Percentiles rank a stretch among this genome's conserved stretches.
Conservation (phyloP, 2,797 vertebrate species). For the Petrocephalus sullivani region DNA sequence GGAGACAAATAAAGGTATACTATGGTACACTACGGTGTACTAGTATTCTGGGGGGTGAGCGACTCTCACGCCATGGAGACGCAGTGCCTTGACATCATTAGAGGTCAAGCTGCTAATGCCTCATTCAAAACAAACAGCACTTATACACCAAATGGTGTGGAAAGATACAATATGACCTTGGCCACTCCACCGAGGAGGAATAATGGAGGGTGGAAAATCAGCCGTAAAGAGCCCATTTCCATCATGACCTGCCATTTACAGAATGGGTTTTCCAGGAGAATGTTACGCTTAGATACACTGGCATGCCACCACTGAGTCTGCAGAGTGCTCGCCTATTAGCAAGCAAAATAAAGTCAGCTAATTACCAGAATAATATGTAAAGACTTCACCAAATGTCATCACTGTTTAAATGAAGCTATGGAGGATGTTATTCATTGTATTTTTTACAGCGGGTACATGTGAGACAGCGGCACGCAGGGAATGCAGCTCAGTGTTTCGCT, state of each 20-base stretch:
- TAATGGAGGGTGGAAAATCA: slow-evolving; percentile 65
- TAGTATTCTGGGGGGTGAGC: slow-evolving; percentile 20
- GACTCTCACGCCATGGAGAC: slow-evolving; percentile 29
- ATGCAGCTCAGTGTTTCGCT: not conserved
- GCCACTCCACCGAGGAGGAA: slow-evolving; percentile 52
- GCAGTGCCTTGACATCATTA: slow-evolving; percentile 26
- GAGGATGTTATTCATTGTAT: not conserved
- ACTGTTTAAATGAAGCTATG: not conserved
- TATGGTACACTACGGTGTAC: too few species aligned
- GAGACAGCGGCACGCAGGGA: not conserved
- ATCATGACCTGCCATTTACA: slow-evolving; percentile 45
- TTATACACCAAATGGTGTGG: slow-evolving; percentile 70
- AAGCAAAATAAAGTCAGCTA: slow-evolving; percentile 23
- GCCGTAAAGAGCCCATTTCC: slow-evolving; percentile 60
- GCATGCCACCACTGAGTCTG: slow-evolving; percentile 21
- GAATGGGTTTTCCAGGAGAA: slow-evolving; percentile 36
- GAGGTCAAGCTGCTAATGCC: slow-evolving; percentile 40
- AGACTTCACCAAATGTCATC: not conserved
- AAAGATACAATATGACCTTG: slow-evolving; percentile 58
- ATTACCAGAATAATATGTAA: slow-evolving; percentile 10
- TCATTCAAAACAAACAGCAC: slow-evolving; percentile 57
- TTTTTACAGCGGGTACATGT: not conserved
- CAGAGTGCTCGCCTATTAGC: slow-evolving; percentile 22
- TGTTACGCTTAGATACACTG: slow-evolving; percentile 25
- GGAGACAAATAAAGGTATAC: not conserved